Evolutionary conservation across 2,113 vertebrate genomes (phyloP), one percentile per base, ranked within the genome.

Genomic region (Muntiacus muntjak): DNA sequence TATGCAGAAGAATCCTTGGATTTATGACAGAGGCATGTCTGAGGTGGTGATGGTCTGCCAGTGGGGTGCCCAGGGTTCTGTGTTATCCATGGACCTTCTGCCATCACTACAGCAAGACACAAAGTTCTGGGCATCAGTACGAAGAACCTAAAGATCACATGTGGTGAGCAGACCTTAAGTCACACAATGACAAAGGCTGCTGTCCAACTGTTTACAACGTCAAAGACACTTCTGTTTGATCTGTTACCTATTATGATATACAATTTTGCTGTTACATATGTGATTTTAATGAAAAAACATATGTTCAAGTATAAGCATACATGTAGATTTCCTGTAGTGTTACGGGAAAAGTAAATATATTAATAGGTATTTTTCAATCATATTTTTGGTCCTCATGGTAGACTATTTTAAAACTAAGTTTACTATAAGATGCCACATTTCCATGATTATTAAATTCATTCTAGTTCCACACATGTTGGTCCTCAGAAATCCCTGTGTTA

Each of bases 341-440:
- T 36, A 84, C 30, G 10, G 58, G 45, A 85, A 91, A 94, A 64
- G 14, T 50, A 45, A 71, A 62, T 57, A 55, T 92, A 92, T 52
- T n/a, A 76, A 78, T 78, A 52, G 15, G 28, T 23, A 43, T 78
- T 87, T 95, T 60, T 28, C 45, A 94, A 84, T 92, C 87, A 89
- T 21, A 95, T 76, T 90, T 95, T 88, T 88, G 76, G 23, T 43
- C n/a, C 33, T 67, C 11, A 76, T 90, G 57, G n/a, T 79, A 67
- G 58, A 40, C 23, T 85, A 86, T 81, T 95, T 97, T 88, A 89
- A 85, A 96, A 62, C 87, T 82, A 82, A 58, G 76, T 95, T 97
- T 92, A 91, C 92, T 67, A 25, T 91, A 86, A 93, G 47, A 21
- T 64, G 82, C 28, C 21, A 57, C 79, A 88, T 67, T 62, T 58